These are phyloP conservation scores for Vespertilio murinus DNA, from an alignment of 2,797 vertebrate species.

Conservation along the genomic window DNA sequence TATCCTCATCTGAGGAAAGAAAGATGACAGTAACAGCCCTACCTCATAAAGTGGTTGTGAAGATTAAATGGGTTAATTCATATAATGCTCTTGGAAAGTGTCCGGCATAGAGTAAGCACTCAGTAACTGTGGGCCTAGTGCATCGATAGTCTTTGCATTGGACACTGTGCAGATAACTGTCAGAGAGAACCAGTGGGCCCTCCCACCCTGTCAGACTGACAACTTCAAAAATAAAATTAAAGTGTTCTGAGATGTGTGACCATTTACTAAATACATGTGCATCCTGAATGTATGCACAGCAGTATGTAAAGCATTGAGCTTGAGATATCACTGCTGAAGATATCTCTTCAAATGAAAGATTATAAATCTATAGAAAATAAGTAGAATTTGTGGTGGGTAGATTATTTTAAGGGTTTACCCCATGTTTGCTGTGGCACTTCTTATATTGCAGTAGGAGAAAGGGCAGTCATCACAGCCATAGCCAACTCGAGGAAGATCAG, in stretches of 20 bases:
- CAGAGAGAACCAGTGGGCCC: neutral
- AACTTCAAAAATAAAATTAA: neutral
- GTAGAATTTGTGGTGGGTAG: neutral
- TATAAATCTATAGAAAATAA: neutral
- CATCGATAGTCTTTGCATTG: neutral
- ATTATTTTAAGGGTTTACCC: neutral
- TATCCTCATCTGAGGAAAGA: neutral
- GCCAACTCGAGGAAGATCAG: neutral
- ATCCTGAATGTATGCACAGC: too few relatives aligned
- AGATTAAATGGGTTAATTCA: neutral
- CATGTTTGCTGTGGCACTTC: neutral
- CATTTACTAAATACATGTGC: neutral
- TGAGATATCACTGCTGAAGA: neutral
- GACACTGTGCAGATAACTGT: neutral
- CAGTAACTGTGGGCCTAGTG: neutral
- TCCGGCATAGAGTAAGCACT: neutral
- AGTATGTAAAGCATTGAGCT: neutral
- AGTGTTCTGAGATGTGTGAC: neutral
- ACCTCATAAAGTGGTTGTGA: neutral
- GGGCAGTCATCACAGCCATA: fast-evolving
- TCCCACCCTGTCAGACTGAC: neutral
- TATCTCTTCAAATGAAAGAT: neutral
- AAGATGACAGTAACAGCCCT: neutral
- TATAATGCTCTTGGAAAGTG: neutral
- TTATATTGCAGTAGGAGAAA: fast-evolving